Evolutionary conservation across 2,797 vertebrate genomes (phyloP), one percentile per base, ranked within the genome.

Genomic region (Enteromius thamalakanensis): DNA sequence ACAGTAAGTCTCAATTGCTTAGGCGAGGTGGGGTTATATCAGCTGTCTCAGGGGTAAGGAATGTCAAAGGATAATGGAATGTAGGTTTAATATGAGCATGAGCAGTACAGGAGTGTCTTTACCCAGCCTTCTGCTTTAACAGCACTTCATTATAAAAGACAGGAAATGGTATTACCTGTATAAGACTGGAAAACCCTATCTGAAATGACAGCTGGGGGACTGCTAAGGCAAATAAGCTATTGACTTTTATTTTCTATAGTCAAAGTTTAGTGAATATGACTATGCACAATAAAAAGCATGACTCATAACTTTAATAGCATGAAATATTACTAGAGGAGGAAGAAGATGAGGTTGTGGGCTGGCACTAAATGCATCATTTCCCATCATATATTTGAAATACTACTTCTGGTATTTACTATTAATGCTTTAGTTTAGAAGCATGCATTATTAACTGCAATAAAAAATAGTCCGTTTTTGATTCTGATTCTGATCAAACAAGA

Each of bases 101-200:
- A 81, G 75, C 2, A 79, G 53, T n/a, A 26, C 29, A 90, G 90
- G 90, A 80, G 89, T 84, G 88, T 83, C 80, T 72, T 23, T 88
- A 79, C 71, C 88, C 80, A 85, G 69, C 78, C 84, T 17, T 79
- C 65, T 68, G 51, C 47, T 55, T 76, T 86, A 84, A 87, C 84
- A 9, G 74, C 86, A 85, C 84, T 3, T 87, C 9, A 14, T 60
- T n/a, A 5, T 11, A n/a, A 75, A 55, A 14, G 7, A 60, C 12
- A 76, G 34, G 51, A 76, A 76, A 60, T 60, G 34, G 3, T 11
- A 8, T 55, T 19, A 37, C 19, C 19, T 53, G 6, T 29, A 49
- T 15, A 11, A 29, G 23, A 47, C 1, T 6, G 40, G 45, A 47
- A 64, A 0, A 42, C 10, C 23, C 11, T 12, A 7, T 12, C 45